Evolutionary conservation across 1,140 invertebrate species (phyloP).

Genomic region (Lordiphosa collinella): DNA sequence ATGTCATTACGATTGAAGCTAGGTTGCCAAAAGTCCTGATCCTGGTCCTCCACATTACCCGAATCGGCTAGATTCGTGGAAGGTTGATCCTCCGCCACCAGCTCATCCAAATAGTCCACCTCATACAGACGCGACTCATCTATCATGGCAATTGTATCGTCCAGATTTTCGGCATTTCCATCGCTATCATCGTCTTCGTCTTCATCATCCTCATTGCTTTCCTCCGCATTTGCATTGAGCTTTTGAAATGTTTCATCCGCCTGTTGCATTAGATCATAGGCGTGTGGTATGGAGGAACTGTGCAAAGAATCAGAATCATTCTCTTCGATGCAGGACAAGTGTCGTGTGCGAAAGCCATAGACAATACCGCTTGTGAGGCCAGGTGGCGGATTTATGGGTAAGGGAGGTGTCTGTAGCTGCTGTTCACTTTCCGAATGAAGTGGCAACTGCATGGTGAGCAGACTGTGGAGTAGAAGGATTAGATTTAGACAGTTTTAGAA

Average conservation of each 20-base stretch:
- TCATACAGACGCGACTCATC: slow-evolving; percentile 71
- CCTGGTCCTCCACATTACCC: slow-evolving; percentile 49
- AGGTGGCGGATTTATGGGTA: slow-evolving; percentile 52
- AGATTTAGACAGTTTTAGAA: too few relatives aligned
- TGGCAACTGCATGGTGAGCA: slow-evolving; percentile 37
- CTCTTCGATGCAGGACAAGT: slow-evolving; percentile 77
- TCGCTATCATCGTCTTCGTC: slow-evolving; percentile 17
- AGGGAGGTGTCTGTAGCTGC: slow-evolving; percentile 45
- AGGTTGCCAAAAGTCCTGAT: slow-evolving; percentile 62
- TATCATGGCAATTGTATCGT: slow-evolving; percentile 65
- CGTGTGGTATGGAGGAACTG: slow-evolving; percentile 61
- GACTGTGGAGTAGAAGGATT: too few relatives aligned
- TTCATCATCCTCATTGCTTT: slow-evolving; percentile 16
- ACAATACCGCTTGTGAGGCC: slow-evolving; percentile 54
- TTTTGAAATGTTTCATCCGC: slow-evolving; percentile 73
- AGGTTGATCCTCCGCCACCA: slow-evolving; percentile 44
- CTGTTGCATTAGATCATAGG: slow-evolving; percentile 71
- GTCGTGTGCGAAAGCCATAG: slow-evolving; percentile 74
- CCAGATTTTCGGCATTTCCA: slow-evolving; percentile 9
- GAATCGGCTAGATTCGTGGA: slow-evolving; percentile 40
- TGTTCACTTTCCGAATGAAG: slow-evolving; percentile 20
- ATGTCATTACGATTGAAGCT: slow-evolving; percentile 67
- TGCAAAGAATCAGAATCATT: slow-evolving; percentile 76
- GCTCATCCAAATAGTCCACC: slow-evolving; percentile 68
- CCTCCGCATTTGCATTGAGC: slow-evolving; percentile 34